Conservation (phyloP, 2,113 vertebrate genomes). For the Nycticebus coucang region DNA sequence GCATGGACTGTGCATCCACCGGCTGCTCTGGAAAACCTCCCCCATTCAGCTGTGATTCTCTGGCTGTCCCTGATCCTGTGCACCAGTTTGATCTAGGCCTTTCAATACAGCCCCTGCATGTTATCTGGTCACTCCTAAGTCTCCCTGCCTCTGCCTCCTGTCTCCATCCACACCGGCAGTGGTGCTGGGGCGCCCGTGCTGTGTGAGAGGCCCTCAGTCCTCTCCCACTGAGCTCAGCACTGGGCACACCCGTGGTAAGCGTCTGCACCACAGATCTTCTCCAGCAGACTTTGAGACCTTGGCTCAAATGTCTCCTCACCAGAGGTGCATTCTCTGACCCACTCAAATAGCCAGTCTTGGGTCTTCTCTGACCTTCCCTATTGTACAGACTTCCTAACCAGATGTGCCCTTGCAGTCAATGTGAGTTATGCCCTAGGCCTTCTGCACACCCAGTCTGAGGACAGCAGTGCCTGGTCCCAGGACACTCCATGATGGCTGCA, state of each 20-base stretch:
- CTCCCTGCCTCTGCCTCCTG: background rate
- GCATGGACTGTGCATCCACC: background rate
- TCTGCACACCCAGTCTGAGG: background rate
- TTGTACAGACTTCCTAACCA: background rate
- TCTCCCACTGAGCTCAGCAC: too few relatives aligned
- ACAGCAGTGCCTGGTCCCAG: background rate
- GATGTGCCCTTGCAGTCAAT: background rate
- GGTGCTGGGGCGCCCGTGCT: too few relatives aligned
- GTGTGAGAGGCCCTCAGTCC: too few relatives aligned
- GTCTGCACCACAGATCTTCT: background rate
- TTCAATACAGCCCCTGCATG: background rate
- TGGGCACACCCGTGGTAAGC: too few relatives aligned
- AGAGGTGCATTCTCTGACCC: background rate
- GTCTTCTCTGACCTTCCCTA: background rate
- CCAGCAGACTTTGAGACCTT: background rate
- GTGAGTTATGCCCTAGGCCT: background rate
- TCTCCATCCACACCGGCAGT: background rate
- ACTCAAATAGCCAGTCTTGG: too few relatives aligned
- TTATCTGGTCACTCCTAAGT: background rate
- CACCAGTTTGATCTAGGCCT: background rate
- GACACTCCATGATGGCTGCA: fast-evolving
- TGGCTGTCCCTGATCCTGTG: background rate
- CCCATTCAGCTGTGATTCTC: background rate
- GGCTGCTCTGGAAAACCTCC: background rate
- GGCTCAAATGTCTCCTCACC: background rate